These are phyloP conservation scores for Lytechinus pictus DNA, from an alignment of 35 echinoderm and acorn worm species.

Conservation along the genomic window DNA sequence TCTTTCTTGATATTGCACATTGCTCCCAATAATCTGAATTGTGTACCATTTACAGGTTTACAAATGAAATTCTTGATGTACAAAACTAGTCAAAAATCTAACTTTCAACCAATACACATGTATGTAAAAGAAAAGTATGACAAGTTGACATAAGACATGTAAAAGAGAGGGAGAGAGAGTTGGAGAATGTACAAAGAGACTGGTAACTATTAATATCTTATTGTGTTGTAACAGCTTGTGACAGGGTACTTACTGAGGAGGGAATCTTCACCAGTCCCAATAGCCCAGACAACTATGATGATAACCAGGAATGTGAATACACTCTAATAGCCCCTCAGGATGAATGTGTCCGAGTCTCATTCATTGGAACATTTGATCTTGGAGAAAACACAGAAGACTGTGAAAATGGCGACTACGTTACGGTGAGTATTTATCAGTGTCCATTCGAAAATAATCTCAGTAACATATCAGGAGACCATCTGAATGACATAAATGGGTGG, in stretches of 20 bases:
- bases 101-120: no score
- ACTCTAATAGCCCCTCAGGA: neutral
- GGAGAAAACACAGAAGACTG: neutral
- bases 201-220: neutral
- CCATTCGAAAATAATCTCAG: no score
- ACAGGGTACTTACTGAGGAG: conserved; percentile 21
- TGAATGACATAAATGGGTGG: no score
- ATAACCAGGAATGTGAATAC: conserved; percentile 42
- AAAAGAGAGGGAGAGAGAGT: neutral
- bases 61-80: no score
- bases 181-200: neutral
- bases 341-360: neutral
- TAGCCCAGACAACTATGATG: conserved; percentile 23
- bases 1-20: no score
- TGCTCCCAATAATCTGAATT: no score
- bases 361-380: conserved; percentile 25
- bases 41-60: no score
- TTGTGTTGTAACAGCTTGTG: conserved; percentile 43
- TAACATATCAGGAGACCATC: no score
- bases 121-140: no score
- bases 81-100: no score
- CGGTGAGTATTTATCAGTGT: conserved; percentile 13
- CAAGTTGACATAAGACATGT: no score
- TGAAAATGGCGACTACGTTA: conserved; percentile 24
- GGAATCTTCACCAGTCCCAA: neutral